Evolutionary conservation across 2,797 vertebrate genomes (phyloP).

Genomic region (Lagocephalus sceleratus): DNA sequence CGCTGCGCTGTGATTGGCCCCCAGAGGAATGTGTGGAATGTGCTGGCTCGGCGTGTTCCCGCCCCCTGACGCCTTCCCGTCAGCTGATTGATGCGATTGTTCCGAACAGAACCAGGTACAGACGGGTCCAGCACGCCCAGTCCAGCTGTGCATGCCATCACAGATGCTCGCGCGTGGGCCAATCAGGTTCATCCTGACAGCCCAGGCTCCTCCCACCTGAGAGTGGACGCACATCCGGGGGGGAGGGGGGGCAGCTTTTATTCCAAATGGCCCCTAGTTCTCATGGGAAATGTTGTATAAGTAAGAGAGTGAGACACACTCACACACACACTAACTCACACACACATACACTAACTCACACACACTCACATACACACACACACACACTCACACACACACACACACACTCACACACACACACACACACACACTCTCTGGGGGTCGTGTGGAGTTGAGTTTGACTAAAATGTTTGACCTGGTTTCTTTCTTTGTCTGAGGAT

Average conservation of each 20-base stretch:
- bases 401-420: neutral
- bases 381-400: neutral
- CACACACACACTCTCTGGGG: neutral
- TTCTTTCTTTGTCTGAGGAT: conserved; percentile 40
- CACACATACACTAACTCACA: neutral
- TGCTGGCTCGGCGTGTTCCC: too few species aligned
- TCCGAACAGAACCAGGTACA: too few species aligned
- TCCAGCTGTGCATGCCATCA: too few species aligned
- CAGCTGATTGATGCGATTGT: too few species aligned
- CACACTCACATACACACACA: neutral
- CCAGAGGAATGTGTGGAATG: too few species aligned
- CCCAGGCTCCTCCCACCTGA: too few species aligned
- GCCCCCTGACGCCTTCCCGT: too few species aligned
- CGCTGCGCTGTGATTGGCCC: too few species aligned
- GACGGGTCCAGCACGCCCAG: too few species aligned
- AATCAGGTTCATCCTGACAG: too few species aligned
- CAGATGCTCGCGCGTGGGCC: too few species aligned
- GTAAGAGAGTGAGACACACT: neutral
- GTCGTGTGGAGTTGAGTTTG: conserved; percentile 29
- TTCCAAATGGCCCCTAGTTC: conserved; percentile 58
- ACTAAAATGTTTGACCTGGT: conserved; percentile 34
- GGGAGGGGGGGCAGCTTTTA: conserved; percentile 31
- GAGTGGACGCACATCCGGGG: too few species aligned
- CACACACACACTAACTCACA: neutral
- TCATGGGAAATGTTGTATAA: conserved; percentile 61